Evolutionary conservation across 1,140 invertebrate genomes (phyloP).

Genomic region (Saxidomus purpurata): DNA sequence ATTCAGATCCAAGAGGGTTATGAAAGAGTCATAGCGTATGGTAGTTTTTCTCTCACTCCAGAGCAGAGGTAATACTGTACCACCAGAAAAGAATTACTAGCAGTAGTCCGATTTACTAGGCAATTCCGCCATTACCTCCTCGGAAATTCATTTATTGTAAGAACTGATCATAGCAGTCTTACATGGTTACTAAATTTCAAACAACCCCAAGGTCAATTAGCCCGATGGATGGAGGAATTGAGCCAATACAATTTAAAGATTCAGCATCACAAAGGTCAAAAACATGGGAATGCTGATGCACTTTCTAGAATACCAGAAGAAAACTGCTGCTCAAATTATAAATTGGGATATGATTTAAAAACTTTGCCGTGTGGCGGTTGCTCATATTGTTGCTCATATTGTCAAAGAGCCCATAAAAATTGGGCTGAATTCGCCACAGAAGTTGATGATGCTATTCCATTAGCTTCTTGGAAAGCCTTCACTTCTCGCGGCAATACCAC

Average conservation of each 20-base stretch:
- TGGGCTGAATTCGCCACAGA: not conserved
- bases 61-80: conserved; percentile 87
- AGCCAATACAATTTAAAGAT: conserved; percentile 74
- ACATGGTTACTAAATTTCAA: conserved; percentile 53
- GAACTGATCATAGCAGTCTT: conserved; percentile 32
- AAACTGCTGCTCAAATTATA: not conserved
- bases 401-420: not conserved
- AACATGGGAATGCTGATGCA: conserved; percentile 76
- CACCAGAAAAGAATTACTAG: conserved; percentile 48
- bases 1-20: conserved; percentile 74
- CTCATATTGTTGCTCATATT: no score
- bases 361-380: conserved; percentile 39
- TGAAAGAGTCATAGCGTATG: conserved; percentile 73
- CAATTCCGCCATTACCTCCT: no score
- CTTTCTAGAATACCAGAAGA: conserved; percentile 56
- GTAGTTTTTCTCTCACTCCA: conserved; percentile 53
- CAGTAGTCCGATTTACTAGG: conserved; percentile 43
- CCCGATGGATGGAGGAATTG: conserved; percentile 75
- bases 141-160: conserved; percentile 21
- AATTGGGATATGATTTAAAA: not conserved
- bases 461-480: not conserved
- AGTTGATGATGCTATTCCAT: conserved; percentile 18
- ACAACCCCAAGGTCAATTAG: conserved; percentile 68
- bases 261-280: conserved; percentile 68
- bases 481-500: not conserved